These are phyloP conservation scores for Plagiodera versicolora DNA, from an alignment of 2,888 invertebrate genomes.

Conservation along the genomic window DNA sequence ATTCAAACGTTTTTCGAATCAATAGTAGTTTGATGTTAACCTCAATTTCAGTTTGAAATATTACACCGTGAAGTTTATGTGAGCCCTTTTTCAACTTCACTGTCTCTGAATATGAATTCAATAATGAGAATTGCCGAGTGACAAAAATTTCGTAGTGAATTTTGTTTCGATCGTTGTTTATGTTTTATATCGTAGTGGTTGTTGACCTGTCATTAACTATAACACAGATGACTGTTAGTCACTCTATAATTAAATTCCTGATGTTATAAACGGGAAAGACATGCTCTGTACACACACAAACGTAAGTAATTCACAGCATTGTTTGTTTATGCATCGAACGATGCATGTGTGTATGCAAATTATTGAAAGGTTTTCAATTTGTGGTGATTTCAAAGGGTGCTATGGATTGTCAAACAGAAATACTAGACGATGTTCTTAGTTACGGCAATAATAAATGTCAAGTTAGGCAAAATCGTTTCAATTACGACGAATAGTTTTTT, in stretches of 20 bases:
- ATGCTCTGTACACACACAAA: slow-evolving; percentile 1
- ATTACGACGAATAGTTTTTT: no score
- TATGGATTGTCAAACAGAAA: neutral
- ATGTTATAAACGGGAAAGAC: neutral
- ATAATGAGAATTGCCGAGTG: no score
- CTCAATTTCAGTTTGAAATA: no score
- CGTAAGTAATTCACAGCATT: slow-evolving; percentile 5
- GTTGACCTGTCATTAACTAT: slow-evolving; percentile 14
- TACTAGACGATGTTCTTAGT: no score
- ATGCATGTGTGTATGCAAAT: neutral
- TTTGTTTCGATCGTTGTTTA: neutral
- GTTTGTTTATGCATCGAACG: slow-evolving; percentile 8
- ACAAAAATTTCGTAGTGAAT: no score
- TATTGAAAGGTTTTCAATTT: neutral
- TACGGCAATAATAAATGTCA: no score
- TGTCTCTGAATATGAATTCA: no score
- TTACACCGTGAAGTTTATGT: no score
- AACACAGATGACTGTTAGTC: slow-evolving; percentile 14
- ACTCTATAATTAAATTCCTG: slow-evolving; percentile 6
- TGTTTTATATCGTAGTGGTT: slow-evolving; percentile 5
- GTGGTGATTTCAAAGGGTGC: neutral
- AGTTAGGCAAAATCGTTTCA: no score
- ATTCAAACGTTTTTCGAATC: no score
- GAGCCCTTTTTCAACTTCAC: no score
- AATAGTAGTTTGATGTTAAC: no score